These are phyloP conservation scores for Scyliorhinus canicula DNA, from an alignment of 2,797 vertebrate genomes.

Conservation along the genomic window DNA sequence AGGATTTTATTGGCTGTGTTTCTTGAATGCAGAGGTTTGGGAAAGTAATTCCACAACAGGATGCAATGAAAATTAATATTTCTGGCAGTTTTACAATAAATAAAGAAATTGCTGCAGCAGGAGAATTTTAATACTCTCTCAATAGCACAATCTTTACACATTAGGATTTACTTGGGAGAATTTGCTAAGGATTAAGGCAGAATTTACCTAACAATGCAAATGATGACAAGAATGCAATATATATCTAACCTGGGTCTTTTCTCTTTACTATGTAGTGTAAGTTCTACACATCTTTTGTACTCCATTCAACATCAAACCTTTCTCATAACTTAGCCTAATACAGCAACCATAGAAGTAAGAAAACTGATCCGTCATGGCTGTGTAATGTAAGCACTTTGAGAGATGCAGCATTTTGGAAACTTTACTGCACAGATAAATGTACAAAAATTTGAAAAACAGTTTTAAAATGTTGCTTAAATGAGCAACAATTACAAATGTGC, in stretches of 20 bases:
- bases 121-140: neutral
- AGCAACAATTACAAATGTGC: neutral
- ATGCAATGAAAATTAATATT: neutral
- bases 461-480: neutral
- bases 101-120: neutral
- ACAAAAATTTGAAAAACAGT: neutral
- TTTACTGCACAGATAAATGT: neutral
- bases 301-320: neutral
- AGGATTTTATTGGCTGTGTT: neutral
- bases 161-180: neutral
- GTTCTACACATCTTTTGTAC: neutral
- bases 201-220: neutral
- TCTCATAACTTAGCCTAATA: neutral
- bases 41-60: neutral
- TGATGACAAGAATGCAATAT: neutral
- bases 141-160: neutral
- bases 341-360: neutral
- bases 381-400: neutral
- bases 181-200: neutral
- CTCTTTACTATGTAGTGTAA: neutral
- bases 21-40: neutral
- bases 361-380: neutral
- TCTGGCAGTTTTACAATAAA: neutral
- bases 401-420: neutral
- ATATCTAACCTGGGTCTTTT: neutral